phyloP scores from a whole-genome alignment of 2,797 vertebrate species.

The Pangasius larnaudii region DNA sequence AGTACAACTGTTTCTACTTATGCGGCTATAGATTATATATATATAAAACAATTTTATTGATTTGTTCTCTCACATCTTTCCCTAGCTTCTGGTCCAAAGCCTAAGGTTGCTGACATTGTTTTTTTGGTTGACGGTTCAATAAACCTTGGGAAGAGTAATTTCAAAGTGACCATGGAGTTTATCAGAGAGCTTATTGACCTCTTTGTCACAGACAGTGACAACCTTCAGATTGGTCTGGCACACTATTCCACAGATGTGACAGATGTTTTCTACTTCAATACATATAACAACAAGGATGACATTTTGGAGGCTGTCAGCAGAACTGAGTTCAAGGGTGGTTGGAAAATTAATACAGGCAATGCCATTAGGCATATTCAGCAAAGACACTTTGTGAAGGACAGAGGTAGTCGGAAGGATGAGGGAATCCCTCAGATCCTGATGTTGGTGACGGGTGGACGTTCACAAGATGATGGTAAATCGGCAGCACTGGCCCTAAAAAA shows the following conservation, averaged over 20 bases:
- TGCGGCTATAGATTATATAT: not conserved
- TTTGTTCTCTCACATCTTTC: constrained; percentile 32
- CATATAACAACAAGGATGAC: constrained; percentile 78
- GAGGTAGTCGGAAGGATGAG: constrained; percentile 86
- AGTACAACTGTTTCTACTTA: constrained; percentile 49
- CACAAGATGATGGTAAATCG: constrained; percentile 81
- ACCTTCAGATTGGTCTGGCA: constrained; percentile 86
- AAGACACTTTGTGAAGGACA: constrained; percentile 85
- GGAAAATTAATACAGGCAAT: constrained; percentile 81
- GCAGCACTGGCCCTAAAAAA: constrained; percentile 81
- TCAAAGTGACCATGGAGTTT: constrained; percentile 83
- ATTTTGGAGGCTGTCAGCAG: constrained; percentile 80
- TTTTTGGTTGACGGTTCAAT: constrained; percentile 96
- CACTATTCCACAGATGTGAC: constrained; percentile 90
- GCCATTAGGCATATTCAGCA: constrained; percentile 84
- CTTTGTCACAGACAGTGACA: constrained; percentile 81
- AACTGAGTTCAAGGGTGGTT: constrained; percentile 87
- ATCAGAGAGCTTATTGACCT: constrained; percentile 84
- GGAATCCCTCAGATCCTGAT: constrained; percentile 91
- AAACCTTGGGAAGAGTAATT: constrained; percentile 84
- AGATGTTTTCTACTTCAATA: constrained; percentile 89
- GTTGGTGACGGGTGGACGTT: constrained; percentile 85
- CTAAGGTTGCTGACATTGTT: constrained; percentile 87
- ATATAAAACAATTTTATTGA: not conserved
- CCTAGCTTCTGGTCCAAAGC: constrained; percentile 34